These are phyloP conservation scores for Leptinotarsa tumamoca DNA, from an alignment of 2,888 invertebrate genomes.

Conservation along the genomic window DNA sequence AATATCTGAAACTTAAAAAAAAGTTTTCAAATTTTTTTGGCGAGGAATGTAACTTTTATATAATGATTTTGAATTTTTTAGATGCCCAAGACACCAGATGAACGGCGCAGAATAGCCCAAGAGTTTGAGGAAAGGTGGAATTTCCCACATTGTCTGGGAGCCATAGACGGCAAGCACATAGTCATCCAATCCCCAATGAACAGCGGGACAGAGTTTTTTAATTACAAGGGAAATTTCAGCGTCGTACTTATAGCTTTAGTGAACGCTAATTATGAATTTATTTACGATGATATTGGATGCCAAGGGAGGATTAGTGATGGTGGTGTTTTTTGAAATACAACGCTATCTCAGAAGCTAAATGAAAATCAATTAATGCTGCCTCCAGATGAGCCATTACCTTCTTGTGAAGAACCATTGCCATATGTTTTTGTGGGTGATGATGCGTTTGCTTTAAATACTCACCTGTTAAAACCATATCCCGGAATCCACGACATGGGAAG, in stretches of 20 bases:
- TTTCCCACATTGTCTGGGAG: constrained; percentile 3
- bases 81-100: constrained; percentile 22
- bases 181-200: constrained; percentile 26
- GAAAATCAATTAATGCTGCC: constrained; percentile 1
- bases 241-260: constrained; percentile 24
- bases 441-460: constrained; percentile 39
- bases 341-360: constrained; percentile 10
- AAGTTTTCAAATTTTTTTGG: not conserved
- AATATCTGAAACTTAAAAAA: constrained; percentile 1
- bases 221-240: constrained; percentile 29
- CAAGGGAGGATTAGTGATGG: constrained; percentile 4
- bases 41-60: not conserved
- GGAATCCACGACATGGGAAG: constrained; percentile 40
- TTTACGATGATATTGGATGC: constrained; percentile 3
- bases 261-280: constrained; percentile 24
- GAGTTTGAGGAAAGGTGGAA: constrained; percentile 25
- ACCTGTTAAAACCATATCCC: constrained; percentile 50
- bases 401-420: constrained; percentile 23
- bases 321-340: constrained; percentile 17
- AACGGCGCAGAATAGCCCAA: constrained; percentile 28
- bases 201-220: constrained; percentile 25
- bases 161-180: constrained; percentile 20
- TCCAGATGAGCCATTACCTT: constrained; percentile 13
- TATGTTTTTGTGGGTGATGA: constrained; percentile 39
- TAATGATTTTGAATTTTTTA: not conserved